Conservation (phyloP, 1,140 invertebrate genomes). For the Wasmannia auropunctata region DNA sequence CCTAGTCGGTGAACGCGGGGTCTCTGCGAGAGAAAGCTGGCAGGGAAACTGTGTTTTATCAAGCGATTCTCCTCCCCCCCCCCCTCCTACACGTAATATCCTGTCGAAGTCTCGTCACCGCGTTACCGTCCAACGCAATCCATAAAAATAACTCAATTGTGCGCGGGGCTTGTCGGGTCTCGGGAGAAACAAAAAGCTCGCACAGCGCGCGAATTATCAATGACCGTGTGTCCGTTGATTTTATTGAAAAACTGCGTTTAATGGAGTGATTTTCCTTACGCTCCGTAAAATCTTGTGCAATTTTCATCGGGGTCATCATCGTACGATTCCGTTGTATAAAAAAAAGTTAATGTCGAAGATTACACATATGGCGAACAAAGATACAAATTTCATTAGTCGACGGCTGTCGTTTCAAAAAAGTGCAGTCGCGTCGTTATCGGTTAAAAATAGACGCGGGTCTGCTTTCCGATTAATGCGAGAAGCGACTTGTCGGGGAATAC, state of each 20-base stretch:
- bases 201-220: slow-evolving; percentile 31
- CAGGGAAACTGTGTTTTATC: slow-evolving; percentile 43
- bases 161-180: not conserved
- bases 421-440: not conserved
- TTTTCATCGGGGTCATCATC: not conserved
- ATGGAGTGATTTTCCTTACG: not conserved
- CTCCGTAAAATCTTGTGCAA: not conserved
- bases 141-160: slow-evolving; percentile 50
- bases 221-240: slow-evolving; percentile 22
- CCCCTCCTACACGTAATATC: slow-evolving; percentile 29
- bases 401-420: not conserved
- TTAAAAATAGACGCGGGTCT: not conserved
- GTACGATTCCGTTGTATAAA: not conserved
- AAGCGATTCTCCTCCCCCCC: slow-evolving; percentile 42
- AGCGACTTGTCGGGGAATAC: not conserved
- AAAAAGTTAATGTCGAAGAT: not conserved
- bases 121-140: slow-evolving; percentile 10
- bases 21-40: slow-evolving; percentile 16
- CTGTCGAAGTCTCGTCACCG: slow-evolving; percentile 50
- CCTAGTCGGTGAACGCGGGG: slow-evolving; percentile 3
- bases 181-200: not conserved
- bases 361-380: not conserved
- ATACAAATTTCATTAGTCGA: not conserved
- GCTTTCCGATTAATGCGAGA: not conserved
- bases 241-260: not conserved